Evolutionary conservation across 2,797 vertebrate species (phyloP), one percentile per base, ranked within the genome.

Genomic region (Micrastur ruficollis): DNA sequence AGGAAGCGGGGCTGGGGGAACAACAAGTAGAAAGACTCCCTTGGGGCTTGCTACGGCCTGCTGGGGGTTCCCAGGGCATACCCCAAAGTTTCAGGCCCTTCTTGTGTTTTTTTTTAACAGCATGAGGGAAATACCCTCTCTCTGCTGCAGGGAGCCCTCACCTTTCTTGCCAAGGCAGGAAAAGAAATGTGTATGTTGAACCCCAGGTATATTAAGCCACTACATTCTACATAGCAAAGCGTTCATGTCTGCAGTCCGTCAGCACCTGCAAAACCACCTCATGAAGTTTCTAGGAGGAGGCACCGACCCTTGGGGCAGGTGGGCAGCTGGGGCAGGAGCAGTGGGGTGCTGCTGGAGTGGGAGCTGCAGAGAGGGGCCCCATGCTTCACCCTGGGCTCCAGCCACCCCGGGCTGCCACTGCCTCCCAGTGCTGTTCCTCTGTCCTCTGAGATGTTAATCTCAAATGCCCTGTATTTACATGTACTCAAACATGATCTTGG

Each of bases 401-500:
- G 38, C n/a, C 2, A 1, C 34, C 16, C 34, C 5, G 1, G 5
- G 56, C 32, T 56, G 67, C 29, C 10, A 4, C 61, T 53, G 86
- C 70, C 76, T 85, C 73, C 84, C 59, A 8, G 75, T 2, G 3
- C 58, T 4, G 0, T 72, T 73, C 62, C 52, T 75, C 76, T 71
- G 34, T 46, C 62, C 71, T 91, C 92, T 10, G 34, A 86, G 65
- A 34, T 18, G 47, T 58, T 86, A 6, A 22, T 88, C 73, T 63
- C 49, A 50, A 90, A 78, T 62, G 87, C 59, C 71, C 84, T 83
- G 67, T 58, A 72, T 94, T 94, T 93, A 76, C 67, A 56, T 18
- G 5, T 81, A 52, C 76, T 92, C 93, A 95, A 81, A 89, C 5
- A 8, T 31, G 86, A 94, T 89, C 94, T 92, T 61, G 91, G 86